phyloP scores from a whole-genome alignment of 2,113 vertebrate genomes.

The Ovis aries region ARS-UI_Ramb_v3.0 NC_056058.1:99178001-99178500 shows the following conservation, averaged over 20 bases:
- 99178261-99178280: background rate
- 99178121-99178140: background rate
- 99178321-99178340: background rate
- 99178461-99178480: background rate
- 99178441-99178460: background rate
- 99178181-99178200: background rate
- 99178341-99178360: background rate
- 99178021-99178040: background rate
- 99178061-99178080: background rate
- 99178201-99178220: background rate
- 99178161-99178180: background rate
- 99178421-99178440: background rate
- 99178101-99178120: background rate
- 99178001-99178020: background rate
- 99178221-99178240: accelerated
- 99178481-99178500: background rate
- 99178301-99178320: background rate
- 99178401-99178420: background rate
- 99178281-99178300: background rate
- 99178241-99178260: background rate
- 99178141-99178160: background rate
- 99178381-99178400: background rate
- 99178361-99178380: background rate
- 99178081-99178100: background rate
- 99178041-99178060: background rate